Conservation (phyloP, 2,888 invertebrate species). For the Norana najaformis region DNA sequence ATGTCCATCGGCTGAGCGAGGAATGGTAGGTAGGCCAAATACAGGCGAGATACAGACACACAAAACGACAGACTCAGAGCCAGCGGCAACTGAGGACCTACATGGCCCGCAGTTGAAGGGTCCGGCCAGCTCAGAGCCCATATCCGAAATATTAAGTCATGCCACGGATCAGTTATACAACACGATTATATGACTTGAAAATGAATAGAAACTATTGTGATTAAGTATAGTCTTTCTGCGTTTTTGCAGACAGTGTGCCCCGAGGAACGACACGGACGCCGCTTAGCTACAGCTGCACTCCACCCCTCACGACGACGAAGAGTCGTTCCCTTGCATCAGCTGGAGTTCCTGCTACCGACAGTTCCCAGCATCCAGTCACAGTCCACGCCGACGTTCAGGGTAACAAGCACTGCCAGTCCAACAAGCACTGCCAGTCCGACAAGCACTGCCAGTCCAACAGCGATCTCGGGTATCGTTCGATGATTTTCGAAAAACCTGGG, state of each 20-base stretch:
- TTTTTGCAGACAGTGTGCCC: not conserved
- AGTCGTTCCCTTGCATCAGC: not conserved
- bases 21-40: too few relatives aligned
- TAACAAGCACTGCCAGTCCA: not conserved
- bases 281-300: not conserved
- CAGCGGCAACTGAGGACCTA: too few relatives aligned
- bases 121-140: too few relatives aligned
- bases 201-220: too few relatives aligned
- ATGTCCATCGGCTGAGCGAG: too few relatives aligned
- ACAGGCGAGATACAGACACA: too few relatives aligned
- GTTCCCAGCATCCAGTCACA: not conserved
- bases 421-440: constrained; percentile 1
- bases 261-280: not conserved
- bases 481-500: not conserved
- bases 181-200: too few relatives aligned
- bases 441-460: constrained; percentile 5
- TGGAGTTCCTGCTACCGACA: not conserved
- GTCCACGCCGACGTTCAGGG: not conserved
- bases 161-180: too few relatives aligned
- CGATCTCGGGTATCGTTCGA: not conserved
- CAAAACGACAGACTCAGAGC: too few relatives aligned
- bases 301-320: not conserved
- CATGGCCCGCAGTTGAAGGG: too few relatives aligned
- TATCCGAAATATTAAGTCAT: too few relatives aligned
- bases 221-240: not conserved